Evolutionary conservation across 2,888 invertebrate genomes (phyloP).

Genomic region (Ischnura elegans): DNA sequence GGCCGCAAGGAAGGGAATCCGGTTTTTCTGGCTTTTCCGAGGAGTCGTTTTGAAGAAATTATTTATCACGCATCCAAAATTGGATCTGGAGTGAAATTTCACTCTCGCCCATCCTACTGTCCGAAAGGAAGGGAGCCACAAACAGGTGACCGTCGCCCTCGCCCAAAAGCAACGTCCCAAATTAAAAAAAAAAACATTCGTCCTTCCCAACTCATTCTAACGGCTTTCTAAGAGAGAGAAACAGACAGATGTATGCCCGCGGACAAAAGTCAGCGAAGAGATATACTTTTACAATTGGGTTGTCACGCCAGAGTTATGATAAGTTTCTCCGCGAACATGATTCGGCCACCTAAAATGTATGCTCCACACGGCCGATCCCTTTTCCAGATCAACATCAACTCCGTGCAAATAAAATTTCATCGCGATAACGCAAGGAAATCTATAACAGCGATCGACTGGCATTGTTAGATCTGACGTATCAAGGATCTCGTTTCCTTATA

Average conservation of each 20-base stretch:
- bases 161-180: not conserved
- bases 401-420: too few species aligned
- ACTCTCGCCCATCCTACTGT: not conserved
- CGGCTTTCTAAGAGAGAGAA: not conserved
- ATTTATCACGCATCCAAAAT: not conserved
- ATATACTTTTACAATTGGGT: not conserved
- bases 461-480: too few species aligned
- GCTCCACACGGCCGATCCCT: too few species aligned
- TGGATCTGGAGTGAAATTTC: conserved; percentile 11
- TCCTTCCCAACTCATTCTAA: not conserved
- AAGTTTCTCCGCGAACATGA: not conserved
- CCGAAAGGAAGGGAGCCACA: not conserved
- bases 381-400: too few species aligned
- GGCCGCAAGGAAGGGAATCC: not conserved
- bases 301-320: not conserved
- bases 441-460: too few species aligned
- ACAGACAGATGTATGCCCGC: not conserved
- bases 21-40: not conserved
- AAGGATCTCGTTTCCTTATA: too few species aligned
- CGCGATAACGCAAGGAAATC: too few species aligned
- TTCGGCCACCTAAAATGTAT: not conserved
- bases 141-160: not conserved
- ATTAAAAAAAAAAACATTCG: not conserved
- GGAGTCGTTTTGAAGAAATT: not conserved
- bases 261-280: not conserved